Percentiles rank a stretch among this genome's conserved stretches.
These are phyloP conservation scores for Hipparchia sbordonii DNA, from an alignment of 2,888 invertebrate species.

Conservation along the genomic window DNA sequence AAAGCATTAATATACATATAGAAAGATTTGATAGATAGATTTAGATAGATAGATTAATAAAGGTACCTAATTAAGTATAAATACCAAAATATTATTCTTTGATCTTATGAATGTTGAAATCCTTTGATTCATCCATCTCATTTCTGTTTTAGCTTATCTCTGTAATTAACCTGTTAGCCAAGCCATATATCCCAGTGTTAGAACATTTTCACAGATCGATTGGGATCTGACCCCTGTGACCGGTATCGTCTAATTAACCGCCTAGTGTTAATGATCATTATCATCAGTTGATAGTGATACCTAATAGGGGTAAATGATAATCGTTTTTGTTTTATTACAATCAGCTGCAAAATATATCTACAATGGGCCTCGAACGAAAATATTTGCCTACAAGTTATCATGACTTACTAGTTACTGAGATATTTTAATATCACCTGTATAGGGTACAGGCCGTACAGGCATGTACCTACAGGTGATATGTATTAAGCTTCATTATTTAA, in stretches of 20 bases:
- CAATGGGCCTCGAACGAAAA: background rate
- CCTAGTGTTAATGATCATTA: constrained; percentile 22
- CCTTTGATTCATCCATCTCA: background rate
- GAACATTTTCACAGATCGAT: constrained; percentile 21
- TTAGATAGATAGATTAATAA: too few relatives aligned
- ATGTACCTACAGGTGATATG: too few relatives aligned
- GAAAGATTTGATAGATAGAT: too few relatives aligned
- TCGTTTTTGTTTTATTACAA: constrained; percentile 10
- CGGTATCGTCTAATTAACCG: constrained; percentile 22
- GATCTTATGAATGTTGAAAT: background rate
- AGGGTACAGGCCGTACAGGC: too few relatives aligned
- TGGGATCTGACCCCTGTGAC: constrained; percentile 17
- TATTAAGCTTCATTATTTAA: too few relatives aligned
- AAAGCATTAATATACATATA: too few relatives aligned
- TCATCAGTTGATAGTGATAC: constrained; percentile 16
- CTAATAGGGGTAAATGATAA: constrained; percentile 4
- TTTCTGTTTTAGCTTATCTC: constrained; percentile 15
- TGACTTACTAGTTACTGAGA: too few relatives aligned
- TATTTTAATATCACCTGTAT: too few relatives aligned
- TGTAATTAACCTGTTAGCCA: constrained; percentile 17
- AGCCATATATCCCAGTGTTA: background rate
- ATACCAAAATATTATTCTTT: background rate
- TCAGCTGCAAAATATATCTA: background rate
- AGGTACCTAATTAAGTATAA: background rate
- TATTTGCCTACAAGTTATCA: background rate